Evolutionary conservation across 2,113 vertebrate genomes (phyloP).

Genomic region (Pedionomus torquatus): DNA sequence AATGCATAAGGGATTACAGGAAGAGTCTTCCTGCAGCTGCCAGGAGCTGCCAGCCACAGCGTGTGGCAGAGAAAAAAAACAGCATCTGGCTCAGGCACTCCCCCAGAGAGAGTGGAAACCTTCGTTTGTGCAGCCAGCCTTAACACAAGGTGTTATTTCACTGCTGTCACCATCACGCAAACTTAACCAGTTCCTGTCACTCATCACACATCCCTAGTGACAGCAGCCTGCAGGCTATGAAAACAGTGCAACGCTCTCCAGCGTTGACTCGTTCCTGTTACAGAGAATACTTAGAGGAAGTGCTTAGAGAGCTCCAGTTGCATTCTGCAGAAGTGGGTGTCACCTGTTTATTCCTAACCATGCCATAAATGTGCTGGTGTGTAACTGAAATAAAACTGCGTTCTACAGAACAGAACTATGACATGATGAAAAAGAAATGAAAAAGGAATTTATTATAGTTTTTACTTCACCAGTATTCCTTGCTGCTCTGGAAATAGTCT

Average conservation of each 20-base stretch:
- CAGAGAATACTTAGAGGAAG: conserved; percentile 39
- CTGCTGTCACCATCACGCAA: background rate
- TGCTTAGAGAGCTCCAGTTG: background rate
- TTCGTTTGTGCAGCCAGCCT: background rate
- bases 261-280: conserved; percentile 49
- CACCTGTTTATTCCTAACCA: background rate
- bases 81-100: background rate
- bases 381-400: background rate
- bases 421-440: background rate
- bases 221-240: background rate
- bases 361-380: background rate
- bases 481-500: background rate
- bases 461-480: background rate
- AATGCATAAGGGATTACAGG: background rate
- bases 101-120: background rate
- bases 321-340: conserved; percentile 42
- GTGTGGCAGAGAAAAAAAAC: background rate
- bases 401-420: background rate
- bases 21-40: background rate
- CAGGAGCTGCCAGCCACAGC: background rate
- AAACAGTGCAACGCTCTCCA: background rate
- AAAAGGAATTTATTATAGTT: background rate
- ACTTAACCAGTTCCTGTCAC: background rate
- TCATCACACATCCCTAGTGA: background rate
- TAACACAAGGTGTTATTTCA: background rate